These are phyloP conservation scores for Idaea straminata DNA, from an alignment of 2,888 invertebrate species.

Conservation along the genomic window DNA sequence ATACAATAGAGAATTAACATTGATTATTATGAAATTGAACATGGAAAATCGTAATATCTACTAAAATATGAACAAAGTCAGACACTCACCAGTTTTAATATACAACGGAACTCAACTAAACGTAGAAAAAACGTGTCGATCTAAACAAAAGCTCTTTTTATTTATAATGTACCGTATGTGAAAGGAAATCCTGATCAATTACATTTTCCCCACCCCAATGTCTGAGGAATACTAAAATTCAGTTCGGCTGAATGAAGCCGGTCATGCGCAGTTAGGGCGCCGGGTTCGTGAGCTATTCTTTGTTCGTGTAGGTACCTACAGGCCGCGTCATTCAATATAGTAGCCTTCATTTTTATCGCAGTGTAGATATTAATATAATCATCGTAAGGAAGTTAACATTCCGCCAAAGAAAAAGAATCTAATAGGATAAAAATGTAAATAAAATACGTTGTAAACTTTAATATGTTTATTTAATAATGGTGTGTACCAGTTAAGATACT, in stretches of 20 bases:
- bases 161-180: not conserved
- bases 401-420: not conserved
- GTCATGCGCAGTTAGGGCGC: not conserved
- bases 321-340: no score
- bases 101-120: not conserved
- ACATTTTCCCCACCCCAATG: slow-evolving; percentile 2
- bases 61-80: not conserved
- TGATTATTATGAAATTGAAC: not conserved
- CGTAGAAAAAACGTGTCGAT: not conserved
- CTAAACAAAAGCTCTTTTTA: not conserved
- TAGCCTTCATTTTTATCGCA: not conserved
- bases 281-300: not conserved
- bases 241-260: slow-evolving; percentile 19
- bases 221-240: slow-evolving; percentile 10
- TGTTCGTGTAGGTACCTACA: not conserved
- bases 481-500: slow-evolving; percentile 67
- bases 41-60: not conserved
- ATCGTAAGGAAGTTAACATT: not conserved
- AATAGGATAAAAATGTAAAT: slow-evolving; percentile 4
- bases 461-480: slow-evolving; percentile 74
- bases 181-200: not conserved
- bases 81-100: not conserved
- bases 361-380: not conserved
- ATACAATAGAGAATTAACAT: not conserved
- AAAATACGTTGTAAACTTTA: slow-evolving; percentile 53